Percentiles rank a stretch among this genome's conserved stretches.
Conservation (phyloP, 2,888 invertebrate genomes). For the Andricus quercusramuli region DNA sequence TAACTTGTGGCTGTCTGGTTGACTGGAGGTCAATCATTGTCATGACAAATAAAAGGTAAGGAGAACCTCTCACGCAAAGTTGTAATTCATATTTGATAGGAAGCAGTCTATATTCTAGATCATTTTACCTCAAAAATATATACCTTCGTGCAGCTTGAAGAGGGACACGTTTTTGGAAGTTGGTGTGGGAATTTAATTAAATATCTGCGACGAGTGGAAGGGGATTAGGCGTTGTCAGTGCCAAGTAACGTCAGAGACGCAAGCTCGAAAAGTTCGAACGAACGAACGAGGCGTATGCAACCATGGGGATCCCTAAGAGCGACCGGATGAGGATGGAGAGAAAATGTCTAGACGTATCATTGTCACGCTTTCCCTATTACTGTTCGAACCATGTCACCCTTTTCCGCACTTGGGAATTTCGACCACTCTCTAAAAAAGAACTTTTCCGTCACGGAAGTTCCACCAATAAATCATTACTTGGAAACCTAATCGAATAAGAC, state of each 20-base stretch:
- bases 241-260: constrained; percentile 61
- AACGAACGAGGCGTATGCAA: constrained; percentile 50
- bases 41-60: background rate
- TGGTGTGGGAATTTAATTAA: constrained; percentile 69
- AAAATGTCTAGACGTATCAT: constrained; percentile 52
- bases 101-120: background rate
- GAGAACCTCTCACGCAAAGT: background rate
- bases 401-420: background rate
- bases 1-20: background rate
- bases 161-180: background rate
- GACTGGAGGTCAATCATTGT: background rate
- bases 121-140: background rate
- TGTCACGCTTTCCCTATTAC: constrained; percentile 45
- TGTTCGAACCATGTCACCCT: constrained; percentile 23
- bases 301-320: constrained; percentile 34
- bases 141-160: background rate
- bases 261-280: constrained; percentile 60
- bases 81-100: background rate
- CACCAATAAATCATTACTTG: background rate
- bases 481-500: background rate
- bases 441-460: background rate
- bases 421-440: background rate
- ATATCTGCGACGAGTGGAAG: constrained; percentile 59
- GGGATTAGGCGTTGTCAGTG: constrained; percentile 54
- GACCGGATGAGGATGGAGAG: constrained; percentile 34